Evolutionary conservation across 2,888 invertebrate species (phyloP), one percentile per base, ranked within the genome.

Genomic region (Cynaeus angustus): DNA sequence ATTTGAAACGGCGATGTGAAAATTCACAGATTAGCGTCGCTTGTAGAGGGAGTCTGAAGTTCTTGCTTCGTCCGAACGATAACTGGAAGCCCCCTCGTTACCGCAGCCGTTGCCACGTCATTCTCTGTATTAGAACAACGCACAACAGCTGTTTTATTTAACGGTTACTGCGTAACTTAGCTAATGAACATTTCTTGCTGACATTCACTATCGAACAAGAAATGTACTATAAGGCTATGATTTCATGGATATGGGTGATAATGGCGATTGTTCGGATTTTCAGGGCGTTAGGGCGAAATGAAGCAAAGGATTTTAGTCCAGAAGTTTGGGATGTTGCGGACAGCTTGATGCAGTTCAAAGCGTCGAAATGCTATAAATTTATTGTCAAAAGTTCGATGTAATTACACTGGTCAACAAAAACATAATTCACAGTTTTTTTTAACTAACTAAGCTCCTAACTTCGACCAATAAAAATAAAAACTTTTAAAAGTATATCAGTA

Each of bases 121-220:
- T 77, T 74, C 72, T 68, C 73, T 66, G 71, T 74, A 73, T 71
- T 75, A 75, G 72, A 76, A 75, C 74, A 75, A 77, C 73, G 75
- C 74, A 75, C 74, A 74, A 75, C 75, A 76, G 77, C 76, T 76
- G 76, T 75, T 77, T 77, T 77, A 76, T 76, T 77, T 76, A 74
- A 77, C 73, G 76, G 73, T 76, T 72, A 77, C 72, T 70, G 73
- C 74, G 70, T 74, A 76, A 76, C 73, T 77, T 74, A 71, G 73
- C 75, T 75, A 76, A 77, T 74, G 74, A 76, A 76, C 74, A 59
- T 72, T 74, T 74, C 75, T 76, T 72, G 73, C 66, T 61, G 71
- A 68, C 72, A 62, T 72, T 73, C 50, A 68, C 69, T 70, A 74
- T 76, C 74, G 74, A 75, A 74, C 70, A 74, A 75, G 75, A 73